Evolutionary conservation across 2,888 invertebrate species (phyloP).

Genomic region (Dolomedes plantarius): DNA sequence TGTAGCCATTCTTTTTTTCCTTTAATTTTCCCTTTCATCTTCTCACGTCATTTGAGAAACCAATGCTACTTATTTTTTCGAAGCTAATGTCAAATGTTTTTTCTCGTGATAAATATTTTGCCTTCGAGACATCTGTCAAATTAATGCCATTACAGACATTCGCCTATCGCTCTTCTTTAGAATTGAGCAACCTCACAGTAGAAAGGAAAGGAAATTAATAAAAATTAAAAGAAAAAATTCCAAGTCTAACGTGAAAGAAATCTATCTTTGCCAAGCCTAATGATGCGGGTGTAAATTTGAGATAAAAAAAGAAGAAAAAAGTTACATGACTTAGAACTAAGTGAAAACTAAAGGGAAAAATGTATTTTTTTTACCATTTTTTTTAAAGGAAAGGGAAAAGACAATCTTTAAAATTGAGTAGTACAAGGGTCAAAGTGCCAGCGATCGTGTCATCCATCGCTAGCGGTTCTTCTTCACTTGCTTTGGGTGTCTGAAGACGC

Average conservation of each 20-base stretch:
- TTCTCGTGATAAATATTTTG: background rate
- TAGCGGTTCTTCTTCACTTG: too few relatives aligned
- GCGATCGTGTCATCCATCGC: conserved; percentile 11
- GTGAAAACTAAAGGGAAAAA: background rate
- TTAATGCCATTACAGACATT: background rate
- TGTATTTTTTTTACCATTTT: background rate
- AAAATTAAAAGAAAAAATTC: background rate
- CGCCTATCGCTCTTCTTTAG: background rate
- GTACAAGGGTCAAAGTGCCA: conserved; percentile 17
- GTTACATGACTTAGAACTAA: background rate
- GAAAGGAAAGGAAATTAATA: background rate
- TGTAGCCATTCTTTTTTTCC: too few relatives aligned
- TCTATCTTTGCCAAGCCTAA: background rate
- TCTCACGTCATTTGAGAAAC: too few relatives aligned
- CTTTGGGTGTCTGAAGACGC: too few relatives aligned
- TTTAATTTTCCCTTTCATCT: too few relatives aligned
- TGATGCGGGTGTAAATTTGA: background rate
- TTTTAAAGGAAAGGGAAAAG: background rate
- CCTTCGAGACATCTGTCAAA: background rate
- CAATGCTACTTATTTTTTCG: background rate
- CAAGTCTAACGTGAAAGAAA: background rate
- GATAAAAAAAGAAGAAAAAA: background rate
- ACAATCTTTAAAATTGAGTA: conserved; percentile 49
- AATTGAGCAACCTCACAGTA: background rate
- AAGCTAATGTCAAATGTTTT: background rate